These are phyloP conservation scores for Bungarus multicinctus DNA, from an alignment of 2,113 vertebrate genomes.

Conservation along the genomic window DNA sequence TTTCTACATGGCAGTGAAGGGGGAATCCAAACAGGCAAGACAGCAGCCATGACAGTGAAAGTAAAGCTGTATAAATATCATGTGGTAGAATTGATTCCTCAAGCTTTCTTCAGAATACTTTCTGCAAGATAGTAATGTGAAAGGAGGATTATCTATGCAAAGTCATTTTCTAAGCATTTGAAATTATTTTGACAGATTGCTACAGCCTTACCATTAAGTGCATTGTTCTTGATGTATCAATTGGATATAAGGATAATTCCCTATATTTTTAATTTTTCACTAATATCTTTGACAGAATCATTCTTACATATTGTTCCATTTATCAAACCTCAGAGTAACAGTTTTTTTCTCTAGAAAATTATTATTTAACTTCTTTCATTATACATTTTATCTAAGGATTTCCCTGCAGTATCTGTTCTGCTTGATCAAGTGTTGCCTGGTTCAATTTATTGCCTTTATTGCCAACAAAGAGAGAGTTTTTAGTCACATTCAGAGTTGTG, in stretches of 20 bases:
- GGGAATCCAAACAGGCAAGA: not conserved
- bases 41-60: not conserved
- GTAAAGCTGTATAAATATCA: not conserved
- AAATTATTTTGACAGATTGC: not conserved
- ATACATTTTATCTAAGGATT: not conserved
- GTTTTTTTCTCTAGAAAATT: not conserved
- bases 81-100: not conserved
- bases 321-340: not conserved
- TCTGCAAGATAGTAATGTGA: not conserved
- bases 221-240: not conserved
- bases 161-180: not conserved
- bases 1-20: not conserved
- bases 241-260: not conserved
- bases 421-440: not conserved
- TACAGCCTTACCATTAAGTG: not conserved
- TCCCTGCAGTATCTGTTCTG: not conserved
- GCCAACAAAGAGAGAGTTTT: not conserved
- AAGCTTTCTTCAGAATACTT: not conserved
- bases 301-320: not conserved
- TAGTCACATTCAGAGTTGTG: not conserved
- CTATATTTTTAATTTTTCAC: not conserved
- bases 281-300: not conserved
- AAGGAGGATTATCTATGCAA: not conserved
- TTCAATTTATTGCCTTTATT: not conserved
- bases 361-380: not conserved